Conservation (phyloP, 2,113 vertebrate species). For the Mohoua ochrocephala region DNA sequence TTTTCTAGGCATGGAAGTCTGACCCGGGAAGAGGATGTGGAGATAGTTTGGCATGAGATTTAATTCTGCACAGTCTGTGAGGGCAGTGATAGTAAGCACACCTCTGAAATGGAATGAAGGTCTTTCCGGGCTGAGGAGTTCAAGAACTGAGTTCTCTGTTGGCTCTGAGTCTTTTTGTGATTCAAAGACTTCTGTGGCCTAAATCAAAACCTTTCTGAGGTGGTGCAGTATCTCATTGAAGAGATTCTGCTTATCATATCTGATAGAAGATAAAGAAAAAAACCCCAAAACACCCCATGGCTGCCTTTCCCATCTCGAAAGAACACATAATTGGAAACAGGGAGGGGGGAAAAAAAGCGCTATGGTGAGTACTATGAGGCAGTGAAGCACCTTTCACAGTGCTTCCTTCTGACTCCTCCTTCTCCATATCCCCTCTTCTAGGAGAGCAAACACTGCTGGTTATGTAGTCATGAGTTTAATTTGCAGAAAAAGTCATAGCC, state of each 20-base stretch:
- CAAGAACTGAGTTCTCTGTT: neutral
- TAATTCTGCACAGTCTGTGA: neutral
- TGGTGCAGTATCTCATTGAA: neutral
- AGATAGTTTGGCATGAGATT: neutral
- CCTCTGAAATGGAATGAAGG: neutral
- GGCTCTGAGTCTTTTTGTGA: neutral
- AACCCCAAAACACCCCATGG: neutral
- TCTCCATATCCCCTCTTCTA: neutral
- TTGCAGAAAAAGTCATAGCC: neutral
- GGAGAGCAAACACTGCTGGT: neutral
- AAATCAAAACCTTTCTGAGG: neutral
- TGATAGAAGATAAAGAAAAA: neutral
- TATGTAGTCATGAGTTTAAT: neutral
- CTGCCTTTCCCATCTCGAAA: neutral
- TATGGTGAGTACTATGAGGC: neutral
- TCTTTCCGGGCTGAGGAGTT: neutral
- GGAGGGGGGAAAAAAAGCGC: fast-evolving
- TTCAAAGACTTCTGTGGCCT: neutral
- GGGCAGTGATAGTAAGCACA: neutral
- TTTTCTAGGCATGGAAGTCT: neutral
- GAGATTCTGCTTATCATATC: neutral
- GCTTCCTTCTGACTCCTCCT: neutral
- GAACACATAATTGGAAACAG: neutral
- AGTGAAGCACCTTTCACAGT: neutral
- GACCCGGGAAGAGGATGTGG: neutral